Conservation (phyloP, 2,113 vertebrate species). For the Hemichromis elongatus region DNA sequence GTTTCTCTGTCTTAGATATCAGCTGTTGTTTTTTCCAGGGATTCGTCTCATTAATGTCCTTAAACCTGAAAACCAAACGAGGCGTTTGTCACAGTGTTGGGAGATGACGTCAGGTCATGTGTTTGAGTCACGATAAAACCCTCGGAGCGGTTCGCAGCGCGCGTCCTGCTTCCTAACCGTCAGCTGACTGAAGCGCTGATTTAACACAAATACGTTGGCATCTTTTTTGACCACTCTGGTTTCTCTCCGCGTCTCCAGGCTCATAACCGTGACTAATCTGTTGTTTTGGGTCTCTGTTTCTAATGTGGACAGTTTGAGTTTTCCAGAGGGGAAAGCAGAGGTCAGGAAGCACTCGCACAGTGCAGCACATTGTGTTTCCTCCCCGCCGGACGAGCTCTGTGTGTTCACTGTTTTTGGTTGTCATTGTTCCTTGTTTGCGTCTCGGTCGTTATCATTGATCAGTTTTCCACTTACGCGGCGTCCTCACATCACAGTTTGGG, state of each 20-base stretch:
- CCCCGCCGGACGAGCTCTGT: background rate
- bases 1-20: background rate
- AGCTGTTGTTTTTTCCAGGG: background rate
- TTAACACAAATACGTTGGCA: background rate
- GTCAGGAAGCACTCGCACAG: background rate
- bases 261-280: background rate
- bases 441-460: slow-evolving; percentile 1
- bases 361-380: background rate
- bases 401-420: background rate
- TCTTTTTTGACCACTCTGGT: fast-evolving
- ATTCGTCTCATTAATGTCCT: background rate
- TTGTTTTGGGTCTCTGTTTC: background rate
- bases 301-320: background rate
- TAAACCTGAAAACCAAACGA: background rate
- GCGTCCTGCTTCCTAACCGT: background rate
- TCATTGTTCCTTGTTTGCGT: background rate
- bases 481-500: background rate
- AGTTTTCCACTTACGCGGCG: background rate
- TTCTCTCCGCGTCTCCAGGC: background rate
- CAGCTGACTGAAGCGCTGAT: background rate
- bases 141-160: background rate
- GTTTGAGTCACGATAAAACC: background rate
- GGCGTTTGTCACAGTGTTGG: fast-evolving
- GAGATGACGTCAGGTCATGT: background rate
- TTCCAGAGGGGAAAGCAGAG: fast-evolving